Evolutionary conservation across 2,888 invertebrate genomes (phyloP), one percentile per base, ranked within the genome.

Genomic region (Marasmarcha lunaedactyla): DNA sequence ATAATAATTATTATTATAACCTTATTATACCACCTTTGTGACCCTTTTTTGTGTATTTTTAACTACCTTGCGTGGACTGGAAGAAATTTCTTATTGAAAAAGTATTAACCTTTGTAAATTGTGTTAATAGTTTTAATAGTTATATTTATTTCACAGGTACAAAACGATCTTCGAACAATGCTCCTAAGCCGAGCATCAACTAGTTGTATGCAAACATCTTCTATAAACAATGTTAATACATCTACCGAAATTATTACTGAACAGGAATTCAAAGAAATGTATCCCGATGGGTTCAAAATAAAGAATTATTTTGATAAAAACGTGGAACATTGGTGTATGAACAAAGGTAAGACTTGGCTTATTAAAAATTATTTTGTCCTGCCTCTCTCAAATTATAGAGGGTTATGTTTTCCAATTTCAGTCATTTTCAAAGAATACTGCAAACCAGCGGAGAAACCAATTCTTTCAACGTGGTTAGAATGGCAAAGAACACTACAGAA

Each of bases 401-500:
- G 4, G 7, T 20, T 7, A 20, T 5, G 3, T 20, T 3, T 20
- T 20, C 20, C 7, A 33, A 14, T 49, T 50, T 35, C 44, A 70
- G 71, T 55, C 15, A 44, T 42, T 27, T 44, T 61, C 6, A 49
- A 50, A 39, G 33, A 43, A 12, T 20, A 42, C 2, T 39, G 38
- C 14, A 45, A 48, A 15, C 9, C 35, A 1, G 41, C 42, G n/a
- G 50, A 50, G 4, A 41, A 47, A 11, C 27, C 68, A 6, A 65
- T 71, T 33, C 49, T 79, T 33, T 57, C 62, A 1, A 72, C 65
- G 14, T 74, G 79, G 70, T 49, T 85, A 34, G 84, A 85, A 50
- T 81, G 79, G 68, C 83, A 85, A 47, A 64, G 84, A 47, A 72
- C 55, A 13, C 50, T 74, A 37, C 86, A 86, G 46, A 69, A 69